Conservation (phyloP, 1,140 invertebrate genomes). For the Formica selysi region DNA sequence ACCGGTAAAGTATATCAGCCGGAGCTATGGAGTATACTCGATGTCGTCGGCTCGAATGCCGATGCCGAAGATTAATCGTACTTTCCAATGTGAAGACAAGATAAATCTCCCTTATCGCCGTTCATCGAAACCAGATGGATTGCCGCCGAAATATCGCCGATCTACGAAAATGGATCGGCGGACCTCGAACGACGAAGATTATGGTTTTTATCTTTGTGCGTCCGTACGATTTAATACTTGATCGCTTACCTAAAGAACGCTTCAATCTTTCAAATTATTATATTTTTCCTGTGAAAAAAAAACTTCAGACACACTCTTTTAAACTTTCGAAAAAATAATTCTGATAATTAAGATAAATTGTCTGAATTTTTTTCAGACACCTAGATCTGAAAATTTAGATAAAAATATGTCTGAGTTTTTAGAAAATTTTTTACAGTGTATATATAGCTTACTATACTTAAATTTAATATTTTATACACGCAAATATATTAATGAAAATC, state of each 20-base stretch:
- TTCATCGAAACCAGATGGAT: slow-evolving; percentile 40
- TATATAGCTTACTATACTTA: no score
- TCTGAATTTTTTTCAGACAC: no score
- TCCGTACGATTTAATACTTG: slow-evolving; percentile 14
- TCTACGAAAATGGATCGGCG: slow-evolving; percentile 36
- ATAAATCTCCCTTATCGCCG: slow-evolving; percentile 60
- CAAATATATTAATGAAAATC: not conserved
- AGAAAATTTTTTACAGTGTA: no score
- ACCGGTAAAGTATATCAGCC: not conserved
- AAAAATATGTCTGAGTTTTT: no score
- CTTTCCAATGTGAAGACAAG: slow-evolving; percentile 48
- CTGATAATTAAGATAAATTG: no score
- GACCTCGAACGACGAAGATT: not conserved
- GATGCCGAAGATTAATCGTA: slow-evolving; percentile 54
- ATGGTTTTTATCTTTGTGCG: slow-evolving; percentile 7
- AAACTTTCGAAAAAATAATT: no score
- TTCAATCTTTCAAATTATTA: not conserved
- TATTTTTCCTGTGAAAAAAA: not conserved
- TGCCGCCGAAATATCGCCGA: slow-evolving; percentile 17
- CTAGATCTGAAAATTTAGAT: no score
- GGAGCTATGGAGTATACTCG: not conserved
- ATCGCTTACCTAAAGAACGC: not conserved
- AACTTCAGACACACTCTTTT: no score
- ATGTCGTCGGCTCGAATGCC: slow-evolving; percentile 24
- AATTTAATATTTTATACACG: slow-evolving; percentile 7